phyloP scores from a whole-genome alignment of 2,888 invertebrate genomes.

The Ligdia adustata region DNA sequence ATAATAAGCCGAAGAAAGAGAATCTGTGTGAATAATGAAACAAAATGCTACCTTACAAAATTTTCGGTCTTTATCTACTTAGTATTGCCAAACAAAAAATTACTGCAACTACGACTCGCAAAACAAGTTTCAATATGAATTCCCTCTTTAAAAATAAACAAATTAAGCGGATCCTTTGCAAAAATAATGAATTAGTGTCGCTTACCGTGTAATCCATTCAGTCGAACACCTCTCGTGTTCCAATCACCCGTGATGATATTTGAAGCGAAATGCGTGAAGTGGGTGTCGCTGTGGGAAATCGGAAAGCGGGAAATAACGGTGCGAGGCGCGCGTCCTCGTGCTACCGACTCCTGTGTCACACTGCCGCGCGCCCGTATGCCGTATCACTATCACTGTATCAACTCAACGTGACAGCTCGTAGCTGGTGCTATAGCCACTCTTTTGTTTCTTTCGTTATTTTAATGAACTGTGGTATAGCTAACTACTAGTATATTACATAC shows the following conservation, averaged over 20 bases:
- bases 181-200: background rate
- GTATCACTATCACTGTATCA: constrained; percentile 7
- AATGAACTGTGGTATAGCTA: too few species aligned
- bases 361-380: constrained; percentile 28
- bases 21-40: too few species aligned
- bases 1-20: too few species aligned
- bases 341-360: constrained; percentile 27
- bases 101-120: background rate
- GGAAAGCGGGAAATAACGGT: constrained; percentile 30
- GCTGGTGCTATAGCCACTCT: too few species aligned
- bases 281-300: constrained; percentile 29
- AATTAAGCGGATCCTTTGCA: constrained; percentile 1
- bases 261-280: constrained; percentile 18
- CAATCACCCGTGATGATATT: constrained; percentile 26
- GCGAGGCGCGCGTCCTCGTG: constrained; percentile 26
- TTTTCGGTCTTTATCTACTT: too few species aligned
- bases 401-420: constrained; percentile 1
- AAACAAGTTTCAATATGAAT: constrained; percentile 18
- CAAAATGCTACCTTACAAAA: too few species aligned
- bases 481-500: too few species aligned
- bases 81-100: background rate
- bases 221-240: constrained; percentile 15
- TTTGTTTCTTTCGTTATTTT: too few species aligned
- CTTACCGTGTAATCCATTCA: constrained; percentile 21
- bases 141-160: constrained; percentile 15